Evolutionary conservation across 2,113 vertebrate genomes (phyloP), one percentile per base, ranked within the genome.

Genomic region (Istiophorus platypterus): DNA sequence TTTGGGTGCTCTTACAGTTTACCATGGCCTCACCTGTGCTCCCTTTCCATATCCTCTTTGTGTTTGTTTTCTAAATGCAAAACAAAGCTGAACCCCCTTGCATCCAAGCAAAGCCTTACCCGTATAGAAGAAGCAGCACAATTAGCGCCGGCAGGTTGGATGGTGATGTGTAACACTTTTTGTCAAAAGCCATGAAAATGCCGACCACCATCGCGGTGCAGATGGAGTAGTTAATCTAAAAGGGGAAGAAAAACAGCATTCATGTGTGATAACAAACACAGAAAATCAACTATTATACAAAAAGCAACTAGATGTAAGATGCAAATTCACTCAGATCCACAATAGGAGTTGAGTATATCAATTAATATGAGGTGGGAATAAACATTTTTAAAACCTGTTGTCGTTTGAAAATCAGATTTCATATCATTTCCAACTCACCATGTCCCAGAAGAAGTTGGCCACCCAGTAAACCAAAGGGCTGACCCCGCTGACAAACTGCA

Each of bases 401-500:
- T 66, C 0, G 34, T 57, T 47, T 18, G 1, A 42, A 65, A 76
- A 41, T n/a, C 6, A 52, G 22, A 52, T n/a, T 24, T 54, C 24
- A 24, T 54, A n/a, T 49, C 5, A 17, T 18, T 18, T 49, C 18
- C 45, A 49, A 17, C 61, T 64, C 13, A 99, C 98, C 66, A 99
- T 96, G 90, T 99, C 98, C 98, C 98, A 99, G 85, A 97, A 89
- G 93, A 98, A 99, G 93, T 97, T 99, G 81, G 97, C 95, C 62
- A 97, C 54, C 98, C 98, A 99, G 92, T 99, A 99, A 64, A 96
- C 91, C 1, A 85, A 24, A 41, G 97, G 96, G 79, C 95, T 99
- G 90, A 99, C 97, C 18, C 98, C 98, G 4, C 97, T 99, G 85
- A 99, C 94, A 77, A 99, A 97, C 93, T 99, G 98, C 64, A 99